Evolutionary conservation across 1,140 invertebrate species (phyloP).

Genomic region (Cotesia glomerata): DNA sequence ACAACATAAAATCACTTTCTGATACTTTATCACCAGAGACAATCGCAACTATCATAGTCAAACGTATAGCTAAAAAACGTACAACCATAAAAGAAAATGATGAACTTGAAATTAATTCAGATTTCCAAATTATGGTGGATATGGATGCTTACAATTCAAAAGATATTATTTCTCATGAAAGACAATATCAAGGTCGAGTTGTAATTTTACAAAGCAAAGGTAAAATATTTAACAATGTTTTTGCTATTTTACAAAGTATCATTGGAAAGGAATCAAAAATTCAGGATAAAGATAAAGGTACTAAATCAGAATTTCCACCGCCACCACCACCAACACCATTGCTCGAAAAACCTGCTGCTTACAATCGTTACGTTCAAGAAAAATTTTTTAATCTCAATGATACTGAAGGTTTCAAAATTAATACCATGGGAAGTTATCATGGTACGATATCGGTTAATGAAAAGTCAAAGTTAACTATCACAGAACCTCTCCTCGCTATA

Average conservation of each 20-base stretch:
- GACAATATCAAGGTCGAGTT: constrained; percentile 93
- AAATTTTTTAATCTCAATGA: constrained; percentile 93
- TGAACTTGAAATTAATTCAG: constrained; percentile 80
- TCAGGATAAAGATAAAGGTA: constrained; percentile 68
- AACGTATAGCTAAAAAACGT: constrained; percentile 93
- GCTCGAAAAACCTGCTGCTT: constrained; percentile 76
- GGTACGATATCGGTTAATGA: constrained; percentile 77
- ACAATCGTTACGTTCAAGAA: constrained; percentile 99
- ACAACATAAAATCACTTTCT: constrained; percentile 93
- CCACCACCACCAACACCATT: constrained; percentile 71
- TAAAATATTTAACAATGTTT: constrained; percentile 95
- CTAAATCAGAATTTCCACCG: constrained; percentile 74
- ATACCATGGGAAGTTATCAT: constrained; percentile 96
- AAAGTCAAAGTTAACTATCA: constrained; percentile 47
- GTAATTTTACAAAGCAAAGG: constrained; percentile 95
- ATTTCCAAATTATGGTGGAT: constrained; percentile 89
- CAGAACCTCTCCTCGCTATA: constrained; percentile 62
- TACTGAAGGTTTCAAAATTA: constrained; percentile 97
- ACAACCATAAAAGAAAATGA: constrained; percentile 96
- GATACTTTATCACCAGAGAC: constrained; percentile 97
- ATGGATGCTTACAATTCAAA: constrained; percentile 96
- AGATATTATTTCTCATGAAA: constrained; percentile 92
- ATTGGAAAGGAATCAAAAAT: constrained; percentile 92
- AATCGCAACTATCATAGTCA: constrained; percentile 98
- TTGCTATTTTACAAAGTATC: constrained; percentile 90